Evolutionary conservation across 2,797 vertebrate genomes (phyloP), one percentile per base, ranked within the genome.

Genomic region (Myripristis jacobus): DNA sequence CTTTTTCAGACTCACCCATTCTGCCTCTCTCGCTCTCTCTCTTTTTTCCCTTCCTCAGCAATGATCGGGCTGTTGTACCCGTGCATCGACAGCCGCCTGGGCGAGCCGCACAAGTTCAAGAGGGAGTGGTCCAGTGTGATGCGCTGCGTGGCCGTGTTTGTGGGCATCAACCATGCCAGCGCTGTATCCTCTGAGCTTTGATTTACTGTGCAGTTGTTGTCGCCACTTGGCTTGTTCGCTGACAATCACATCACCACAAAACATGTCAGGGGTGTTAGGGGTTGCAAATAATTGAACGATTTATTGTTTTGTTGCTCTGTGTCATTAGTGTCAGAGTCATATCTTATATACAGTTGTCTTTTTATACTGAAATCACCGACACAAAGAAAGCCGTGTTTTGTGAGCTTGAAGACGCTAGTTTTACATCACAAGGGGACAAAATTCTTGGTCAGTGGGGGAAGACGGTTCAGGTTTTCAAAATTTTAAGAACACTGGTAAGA

Each of bases 41-140:
- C 52, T 24, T 18, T 19, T n/a, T 0, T 7, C 1, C 13, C 4
- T 8, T 55, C 6, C 0, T 1, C 93, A 99, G 97, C 96, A 36
- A 81, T 95, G 81, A 98, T 98, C 56, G 97, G 97, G 5, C 92
- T 98, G 79, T 82, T 98, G 89, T 99, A 99, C 87, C 97, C 97
- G n/a, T 98, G 96, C 91, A 96, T 99, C 81, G 97, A 98, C 94
- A 92, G 91, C 60, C 93, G 93, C 69, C 93, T 98, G 71, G 97
- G 97, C 36, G 95, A 97, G 81, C 97, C 96, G n/a, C 97, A 98
- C 92, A 96, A 95, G 86, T 97, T 98, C 87, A 98, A 98, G 89
- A 92, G 96, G 77, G 97, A 99, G 80, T 98, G 97, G 97, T 98
- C 97, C 79, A 98, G 96, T 67, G 97, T 99, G 70, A 98, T 98